Percentiles rank a stretch among this genome's conserved stretches.
Evolutionary conservation across 2,113 vertebrate genomes (phyloP).

Genomic region (Oncorhynchus keta): DNA sequence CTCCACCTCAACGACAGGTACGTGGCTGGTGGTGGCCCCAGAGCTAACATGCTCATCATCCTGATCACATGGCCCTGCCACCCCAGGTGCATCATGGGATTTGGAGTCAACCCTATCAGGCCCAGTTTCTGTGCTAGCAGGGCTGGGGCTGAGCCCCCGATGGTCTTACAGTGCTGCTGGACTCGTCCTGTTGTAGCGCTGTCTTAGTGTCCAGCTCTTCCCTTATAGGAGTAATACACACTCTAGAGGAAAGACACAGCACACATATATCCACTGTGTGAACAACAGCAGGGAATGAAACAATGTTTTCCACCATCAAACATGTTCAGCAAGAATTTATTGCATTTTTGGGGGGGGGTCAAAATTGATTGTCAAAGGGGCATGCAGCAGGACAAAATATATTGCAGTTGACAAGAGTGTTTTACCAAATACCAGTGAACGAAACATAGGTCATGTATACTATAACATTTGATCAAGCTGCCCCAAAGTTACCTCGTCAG

Average conservation of each 20-base stretch:
- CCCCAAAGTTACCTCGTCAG: constrained; percentile 34
- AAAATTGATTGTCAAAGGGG: constrained; percentile 56
- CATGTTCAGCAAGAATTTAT: constrained; percentile 18
- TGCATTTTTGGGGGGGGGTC: constrained; percentile 57
- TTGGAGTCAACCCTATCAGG: constrained; percentile 14
- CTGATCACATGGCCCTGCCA: constrained; percentile 45
- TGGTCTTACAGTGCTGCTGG: constrained; percentile 37
- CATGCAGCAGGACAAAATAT: constrained; percentile 61
- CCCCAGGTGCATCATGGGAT: constrained; percentile 21
- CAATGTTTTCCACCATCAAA: no score
- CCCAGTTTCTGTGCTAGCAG: constrained; percentile 28
- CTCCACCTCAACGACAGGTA: constrained; percentile 57
- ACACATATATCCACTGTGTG: constrained; percentile 37
- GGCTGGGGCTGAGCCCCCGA: constrained; percentile 23
- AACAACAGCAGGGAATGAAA: not conserved
- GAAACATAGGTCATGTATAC: constrained; percentile 31
- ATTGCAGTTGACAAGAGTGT: constrained; percentile 19
- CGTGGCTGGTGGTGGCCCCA: constrained; percentile 27
- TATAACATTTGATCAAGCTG: constrained; percentile 52
- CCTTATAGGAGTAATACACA: constrained; percentile 47
- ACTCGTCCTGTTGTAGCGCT: constrained; percentile 31
- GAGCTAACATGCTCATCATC: constrained; percentile 51
- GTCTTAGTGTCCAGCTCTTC: constrained; percentile 45
- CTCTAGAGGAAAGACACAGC: constrained; percentile 61
- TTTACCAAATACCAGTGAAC: constrained; percentile 38